Evolutionary conservation across 2,113 vertebrate genomes (phyloP).

Genomic region (Lagopus muta): DNA sequence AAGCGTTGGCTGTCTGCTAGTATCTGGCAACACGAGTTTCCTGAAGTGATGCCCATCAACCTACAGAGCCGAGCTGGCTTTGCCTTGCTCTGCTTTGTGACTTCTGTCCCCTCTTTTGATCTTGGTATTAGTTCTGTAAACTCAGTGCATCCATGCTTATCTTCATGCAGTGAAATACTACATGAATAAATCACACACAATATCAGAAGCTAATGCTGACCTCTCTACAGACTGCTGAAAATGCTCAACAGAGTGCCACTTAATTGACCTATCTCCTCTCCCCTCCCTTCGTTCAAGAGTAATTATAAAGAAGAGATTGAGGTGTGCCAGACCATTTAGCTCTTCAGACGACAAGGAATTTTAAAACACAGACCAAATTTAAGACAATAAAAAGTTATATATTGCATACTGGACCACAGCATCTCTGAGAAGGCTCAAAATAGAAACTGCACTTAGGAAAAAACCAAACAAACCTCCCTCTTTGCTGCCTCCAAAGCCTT

Average conservation of each 20-base stretch:
- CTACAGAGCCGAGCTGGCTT: rapidly evolving
- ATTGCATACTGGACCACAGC: not conserved
- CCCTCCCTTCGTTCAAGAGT: not conserved
- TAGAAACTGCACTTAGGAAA: not conserved
- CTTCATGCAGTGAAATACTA: not conserved
- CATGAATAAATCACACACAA: not conserved
- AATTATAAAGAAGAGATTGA: not conserved
- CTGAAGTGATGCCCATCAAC: not conserved
- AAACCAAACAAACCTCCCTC: not conserved
- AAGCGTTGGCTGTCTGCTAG: not conserved
- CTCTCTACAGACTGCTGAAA: not conserved
- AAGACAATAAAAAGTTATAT: constrained; percentile 16
- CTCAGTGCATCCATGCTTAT: not conserved
- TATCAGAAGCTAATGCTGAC: not conserved
- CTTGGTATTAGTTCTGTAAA: not conserved
- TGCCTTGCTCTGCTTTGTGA: not conserved
- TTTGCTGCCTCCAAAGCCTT: not conserved
- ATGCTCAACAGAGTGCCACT: rapidly evolving
- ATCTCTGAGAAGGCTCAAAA: not conserved
- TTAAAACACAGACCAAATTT: not conserved
- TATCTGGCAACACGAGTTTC: not conserved
- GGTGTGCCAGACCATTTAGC: not conserved
- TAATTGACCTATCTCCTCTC: not conserved
- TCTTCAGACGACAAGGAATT: not conserved
- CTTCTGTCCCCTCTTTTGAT: not conserved